Base-by-base conservation (phyloP, 2,888 invertebrate genomes). In the Monochamus alternatus region DNA sequence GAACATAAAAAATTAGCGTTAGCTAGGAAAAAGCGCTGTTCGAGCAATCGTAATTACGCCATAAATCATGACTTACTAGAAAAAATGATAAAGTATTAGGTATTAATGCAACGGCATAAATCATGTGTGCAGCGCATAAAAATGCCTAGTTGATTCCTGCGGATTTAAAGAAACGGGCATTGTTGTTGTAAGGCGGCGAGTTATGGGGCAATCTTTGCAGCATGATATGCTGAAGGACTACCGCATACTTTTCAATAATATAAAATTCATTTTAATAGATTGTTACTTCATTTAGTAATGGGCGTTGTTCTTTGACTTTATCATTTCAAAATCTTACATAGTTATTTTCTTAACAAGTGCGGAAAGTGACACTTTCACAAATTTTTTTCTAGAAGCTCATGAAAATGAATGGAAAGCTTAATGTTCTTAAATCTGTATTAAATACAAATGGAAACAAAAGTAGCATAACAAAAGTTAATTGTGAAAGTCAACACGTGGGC, bases 21-120 rank as follows among this genome's bases (percentile, higher is more conserved):
- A 69, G 30, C 10, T 60, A 60, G 43, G 43, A 66, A 58, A 43
- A 55, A 12, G 14, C 10, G 12, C 51, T 38, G 55, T 66, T 12
- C 30, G 55, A 68, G 38, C 38, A 68, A 69, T 60, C 60, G 44
- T 60, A 69, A 60, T 69, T 69, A 60, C 60, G 60, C n/a, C n/a
- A 60, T 69, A 69, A 69, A 60, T 69, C 69, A 60, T 47, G 55
- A 60, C 31, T 69, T 55, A n/a, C 30, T 47, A 10, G 30, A 69
- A 69, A 58, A 69, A 55, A 47, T 14, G 14, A 30, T n/a, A 55
- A n/a, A 51, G n/a, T 51, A 51, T 51, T 55, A 55, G 10, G 51
- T 38, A 60, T 60, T 32, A 60, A 64, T 44, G 43, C 43, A 55
- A 32, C 31, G 31, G 52, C 32, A 60, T 69, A 60, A 60, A 60